Percentiles rank a stretch among this genome's conserved stretches.
Evolutionary conservation across 2,113 vertebrate genomes (phyloP).

Genomic region (Dryoscopus gambensis): DNA sequence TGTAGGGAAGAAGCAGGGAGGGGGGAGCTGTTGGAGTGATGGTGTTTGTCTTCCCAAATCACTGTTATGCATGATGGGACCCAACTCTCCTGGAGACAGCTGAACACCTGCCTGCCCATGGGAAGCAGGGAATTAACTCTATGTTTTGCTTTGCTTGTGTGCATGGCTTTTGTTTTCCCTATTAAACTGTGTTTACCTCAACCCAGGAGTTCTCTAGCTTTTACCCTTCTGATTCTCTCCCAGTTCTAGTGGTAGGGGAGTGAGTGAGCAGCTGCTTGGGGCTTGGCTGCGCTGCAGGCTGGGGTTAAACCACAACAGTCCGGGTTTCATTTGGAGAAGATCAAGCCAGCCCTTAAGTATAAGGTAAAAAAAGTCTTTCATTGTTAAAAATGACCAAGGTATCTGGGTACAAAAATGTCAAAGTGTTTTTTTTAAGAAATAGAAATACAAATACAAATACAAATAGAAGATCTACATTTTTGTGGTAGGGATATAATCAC

Average conservation of each 20-base stretch:
- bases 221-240: background rate
- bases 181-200: background rate
- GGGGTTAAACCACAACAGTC: fast-evolving
- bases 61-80: fast-evolving
- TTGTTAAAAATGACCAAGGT: background rate
- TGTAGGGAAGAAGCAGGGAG: background rate
- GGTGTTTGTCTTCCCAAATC: background rate
- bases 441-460: too few relatives aligned
- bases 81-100: background rate
- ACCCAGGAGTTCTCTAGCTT: background rate
- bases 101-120: background rate
- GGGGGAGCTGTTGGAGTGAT: background rate
- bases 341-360: background rate
- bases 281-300: background rate
- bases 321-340: background rate
- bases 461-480: background rate
- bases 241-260: background rate
- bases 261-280: fast-evolving
- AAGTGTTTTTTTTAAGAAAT: background rate
- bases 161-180: background rate
- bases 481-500: background rate
- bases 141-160: background rate
- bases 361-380: background rate
- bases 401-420: background rate
- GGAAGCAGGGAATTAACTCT: background rate